These are phyloP conservation scores for Candoia aspera DNA, from an alignment of 2,113 vertebrate species.

Conservation along the genomic window DNA sequence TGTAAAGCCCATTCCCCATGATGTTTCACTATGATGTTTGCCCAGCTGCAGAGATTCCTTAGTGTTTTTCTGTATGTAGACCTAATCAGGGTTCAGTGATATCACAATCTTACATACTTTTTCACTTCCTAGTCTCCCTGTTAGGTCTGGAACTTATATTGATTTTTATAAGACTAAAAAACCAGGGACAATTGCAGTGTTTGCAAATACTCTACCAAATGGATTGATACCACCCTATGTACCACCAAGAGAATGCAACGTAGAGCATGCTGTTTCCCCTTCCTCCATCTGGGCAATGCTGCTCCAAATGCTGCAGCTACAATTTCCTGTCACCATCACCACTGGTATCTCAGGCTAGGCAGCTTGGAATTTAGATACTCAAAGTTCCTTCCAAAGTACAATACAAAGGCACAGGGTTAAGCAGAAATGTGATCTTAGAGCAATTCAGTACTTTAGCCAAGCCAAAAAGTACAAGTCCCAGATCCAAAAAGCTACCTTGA, in stretches of 20 bases:
- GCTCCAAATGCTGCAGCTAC: background rate
- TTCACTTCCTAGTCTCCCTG: background rate
- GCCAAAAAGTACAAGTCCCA: background rate
- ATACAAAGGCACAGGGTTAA: background rate
- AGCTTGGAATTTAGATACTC: background rate
- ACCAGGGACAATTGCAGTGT: background rate
- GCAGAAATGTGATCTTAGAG: background rate
- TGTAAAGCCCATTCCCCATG: background rate
- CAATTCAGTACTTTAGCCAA: background rate
- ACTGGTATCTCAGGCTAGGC: background rate
- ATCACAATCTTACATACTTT: background rate
- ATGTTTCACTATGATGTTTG: background rate
- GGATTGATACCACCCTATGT: background rate
- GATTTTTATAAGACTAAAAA: background rate
- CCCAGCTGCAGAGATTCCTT: background rate
- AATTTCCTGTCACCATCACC: background rate
- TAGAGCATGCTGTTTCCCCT: background rate
- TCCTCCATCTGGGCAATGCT: background rate
- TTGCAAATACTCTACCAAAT: background rate
- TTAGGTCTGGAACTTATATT: background rate
- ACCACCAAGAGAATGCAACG: background rate
- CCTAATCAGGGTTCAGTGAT: background rate
- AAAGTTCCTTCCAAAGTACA: background rate
- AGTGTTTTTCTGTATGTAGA: background rate
- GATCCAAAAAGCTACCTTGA: background rate